Evolutionary conservation across 2,888 invertebrate genomes (phyloP), one percentile per base, ranked within the genome.

Genomic region (Yponomeuta evonymella): DNA sequence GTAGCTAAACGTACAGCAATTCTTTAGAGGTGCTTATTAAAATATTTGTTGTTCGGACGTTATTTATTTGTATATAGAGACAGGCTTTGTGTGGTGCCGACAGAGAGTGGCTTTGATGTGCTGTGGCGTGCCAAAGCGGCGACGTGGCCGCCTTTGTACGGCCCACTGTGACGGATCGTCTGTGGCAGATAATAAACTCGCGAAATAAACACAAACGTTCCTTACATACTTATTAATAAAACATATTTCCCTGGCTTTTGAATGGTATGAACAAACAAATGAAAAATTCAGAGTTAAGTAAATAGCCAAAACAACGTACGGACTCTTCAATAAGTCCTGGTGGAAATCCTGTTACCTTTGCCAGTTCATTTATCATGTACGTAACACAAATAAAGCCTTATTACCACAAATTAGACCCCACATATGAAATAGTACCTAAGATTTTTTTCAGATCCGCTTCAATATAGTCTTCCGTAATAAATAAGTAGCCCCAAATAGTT

Each of bases 11-110:
- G 85, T 86, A 84, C 83, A 86, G 87, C 86, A 87, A 88, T 89
- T 87, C 89, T 86, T 85, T 85, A 80, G 87, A 86, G 85, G 83
- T 88, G 89, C 87, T 90, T 91, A 91, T 90, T 91, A 91, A 90
- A 91, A 91, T 92, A 91, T 92, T 92, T 91, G 92, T 90, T 90
- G 90, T 91, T 89, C 86, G 80, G 84, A 82, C 80, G 83, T 89
- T 90, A 90, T 91, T 91, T 90, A 90, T 91, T 90, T 90, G 90
- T 90, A 88, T 86, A 87, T 81, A 86, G 79, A 76, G 81, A 80
- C 81, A 81, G 80, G 82, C 89, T 90, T 90, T 90, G 89, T 86
- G 83, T 73, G 74, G 72, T 76, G 85, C 89, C 89, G 88, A 81
- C 88, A 77, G 79, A 77, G 79, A 78, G 78, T 79, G 75, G 75